Evolutionary conservation across 2,888 invertebrate species (phyloP).

Genomic region (Acrocera orbiculus): DNA sequence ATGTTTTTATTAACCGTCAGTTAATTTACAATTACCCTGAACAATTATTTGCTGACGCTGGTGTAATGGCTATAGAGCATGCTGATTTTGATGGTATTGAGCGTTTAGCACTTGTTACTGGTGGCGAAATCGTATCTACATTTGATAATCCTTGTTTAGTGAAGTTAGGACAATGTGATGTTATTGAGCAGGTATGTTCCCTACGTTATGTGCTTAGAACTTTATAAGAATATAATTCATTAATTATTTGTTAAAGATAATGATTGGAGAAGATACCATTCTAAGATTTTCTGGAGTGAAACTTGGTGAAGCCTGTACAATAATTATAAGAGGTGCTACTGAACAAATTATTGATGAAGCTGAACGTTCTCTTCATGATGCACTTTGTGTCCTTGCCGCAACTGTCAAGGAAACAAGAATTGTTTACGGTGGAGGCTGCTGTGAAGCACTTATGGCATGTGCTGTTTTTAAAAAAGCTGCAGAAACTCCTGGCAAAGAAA

Average conservation of each 20-base stretch:
- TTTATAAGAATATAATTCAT: too few species aligned
- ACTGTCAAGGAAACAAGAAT: constrained; percentile 87
- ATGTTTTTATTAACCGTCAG: constrained; percentile 96
- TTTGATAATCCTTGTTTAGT: constrained; percentile 87
- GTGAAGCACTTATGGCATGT: constrained; percentile 94
- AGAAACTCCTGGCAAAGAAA: constrained; percentile 88
- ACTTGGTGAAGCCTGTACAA: constrained; percentile 90
- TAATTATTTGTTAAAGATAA: too few species aligned
- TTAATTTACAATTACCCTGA: constrained; percentile 99
- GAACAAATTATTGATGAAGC: constrained; percentile 98
- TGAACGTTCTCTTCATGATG: constrained; percentile 94
- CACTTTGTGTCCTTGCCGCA: constrained; percentile 88
- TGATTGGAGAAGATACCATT: constrained; percentile 94
- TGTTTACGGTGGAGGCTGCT: constrained; percentile 84
- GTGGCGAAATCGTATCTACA: constrained; percentile 96
- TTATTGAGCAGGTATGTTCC: constrained; percentile 81
- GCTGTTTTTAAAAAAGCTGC: constrained; percentile 71
- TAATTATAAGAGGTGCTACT: constrained; percentile 94
- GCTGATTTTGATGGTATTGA: constrained; percentile 99
- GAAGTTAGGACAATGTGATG: constrained; percentile 81
- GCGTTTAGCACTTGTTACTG: constrained; percentile 88
- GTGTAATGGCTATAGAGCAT: constrained; percentile 98
- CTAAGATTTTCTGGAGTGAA: constrained; percentile 89
- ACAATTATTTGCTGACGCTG: constrained; percentile 95
- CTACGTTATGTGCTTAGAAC: too few species aligned